Evolutionary conservation across 2,888 invertebrate genomes (phyloP), one percentile per base, ranked within the genome.

Genomic region (Nematopogon swammerdamellus): DNA sequence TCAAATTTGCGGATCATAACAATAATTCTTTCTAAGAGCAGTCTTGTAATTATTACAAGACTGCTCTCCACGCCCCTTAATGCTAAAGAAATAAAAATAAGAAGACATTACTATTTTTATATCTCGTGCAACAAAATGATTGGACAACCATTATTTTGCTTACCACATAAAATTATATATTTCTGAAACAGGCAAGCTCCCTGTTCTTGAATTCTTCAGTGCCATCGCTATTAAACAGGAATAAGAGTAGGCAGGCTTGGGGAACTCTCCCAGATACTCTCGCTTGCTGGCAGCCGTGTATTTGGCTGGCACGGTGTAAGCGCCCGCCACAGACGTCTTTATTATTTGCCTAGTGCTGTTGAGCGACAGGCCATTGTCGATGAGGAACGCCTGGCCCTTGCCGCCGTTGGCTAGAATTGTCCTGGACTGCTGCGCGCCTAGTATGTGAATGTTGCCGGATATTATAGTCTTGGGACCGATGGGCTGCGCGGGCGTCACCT

Each of bases 111-210:
- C 30, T 50, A 8, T 29, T 50, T n/a, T n/a, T n/a, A n/a, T n/a
- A n/a, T n/a, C n/a, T n/a, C n/a, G 25, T 25, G 25, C 25, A 25
- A 14, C 29, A 29, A 18, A 47, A 29, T 18, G 46, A 49, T 49
- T 16, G 18, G 5, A 4, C 18, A 18, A 16, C 10, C 19, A 19
- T 49, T 49, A n/a, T n/a, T n/a, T n/a, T 55, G 82, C 89, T 85
- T 76, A 93, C 91, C 95, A 97, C 92, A 98, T 97, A 66, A 98
- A 98, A 68, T 93, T 95, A 72, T 98, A 98, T 59, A 98, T 98
- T 80, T 98, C 98, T 11, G 96, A 96, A 30, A 98, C 98, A 3
- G 97, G 97, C 61, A 98, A 75, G 61, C 95, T 93, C 50, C 97
- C 97, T 50, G 91, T 91, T 59, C 89, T 85, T 54, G 97, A 96